These are phyloP conservation scores for Tilapia sparmanii DNA, from an alignment of 2,113 vertebrate genomes.

Conservation along the genomic window DNA sequence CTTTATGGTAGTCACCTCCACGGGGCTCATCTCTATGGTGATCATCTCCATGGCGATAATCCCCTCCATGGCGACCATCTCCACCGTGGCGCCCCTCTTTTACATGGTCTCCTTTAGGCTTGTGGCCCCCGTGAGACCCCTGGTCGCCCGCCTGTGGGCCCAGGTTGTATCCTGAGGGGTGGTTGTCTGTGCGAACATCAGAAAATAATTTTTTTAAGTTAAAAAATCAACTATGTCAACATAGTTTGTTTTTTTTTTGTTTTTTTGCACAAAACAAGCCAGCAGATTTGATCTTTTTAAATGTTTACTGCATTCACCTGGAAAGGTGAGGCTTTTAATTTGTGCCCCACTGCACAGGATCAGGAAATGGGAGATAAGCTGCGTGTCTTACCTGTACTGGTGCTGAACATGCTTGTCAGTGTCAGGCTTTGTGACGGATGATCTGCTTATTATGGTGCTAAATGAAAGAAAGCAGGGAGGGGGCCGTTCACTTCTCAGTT, in stretches of 20 bases:
- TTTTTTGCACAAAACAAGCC: not conserved
- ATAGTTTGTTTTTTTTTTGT: not conserved
- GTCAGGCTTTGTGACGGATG: not conserved
- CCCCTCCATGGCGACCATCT: not conserved
- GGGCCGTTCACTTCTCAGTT: not conserved
- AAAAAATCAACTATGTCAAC: not conserved
- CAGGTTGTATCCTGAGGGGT: not conserved
- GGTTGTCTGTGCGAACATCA: not conserved
- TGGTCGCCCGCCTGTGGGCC: not conserved
- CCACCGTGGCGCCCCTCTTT: not conserved
- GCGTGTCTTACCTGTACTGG: not conserved
- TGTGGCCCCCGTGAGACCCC: not conserved
- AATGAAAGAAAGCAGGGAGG: not conserved
- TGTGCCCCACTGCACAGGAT: not conserved
- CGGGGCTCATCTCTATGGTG: not conserved
- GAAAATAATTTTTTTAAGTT: not conserved
- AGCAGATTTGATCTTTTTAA: not conserved
- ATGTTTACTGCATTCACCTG: not conserved
- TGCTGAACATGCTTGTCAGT: not conserved
- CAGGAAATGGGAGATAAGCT: not conserved
- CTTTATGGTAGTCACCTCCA: not conserved
- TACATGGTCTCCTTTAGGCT: not conserved
- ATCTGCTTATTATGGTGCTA: not conserved
- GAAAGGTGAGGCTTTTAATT: not conserved
- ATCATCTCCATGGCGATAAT: not conserved